Conservation (phyloP, 2,113 vertebrate genomes). For the Oryctolagus cuniculus region DNA sequence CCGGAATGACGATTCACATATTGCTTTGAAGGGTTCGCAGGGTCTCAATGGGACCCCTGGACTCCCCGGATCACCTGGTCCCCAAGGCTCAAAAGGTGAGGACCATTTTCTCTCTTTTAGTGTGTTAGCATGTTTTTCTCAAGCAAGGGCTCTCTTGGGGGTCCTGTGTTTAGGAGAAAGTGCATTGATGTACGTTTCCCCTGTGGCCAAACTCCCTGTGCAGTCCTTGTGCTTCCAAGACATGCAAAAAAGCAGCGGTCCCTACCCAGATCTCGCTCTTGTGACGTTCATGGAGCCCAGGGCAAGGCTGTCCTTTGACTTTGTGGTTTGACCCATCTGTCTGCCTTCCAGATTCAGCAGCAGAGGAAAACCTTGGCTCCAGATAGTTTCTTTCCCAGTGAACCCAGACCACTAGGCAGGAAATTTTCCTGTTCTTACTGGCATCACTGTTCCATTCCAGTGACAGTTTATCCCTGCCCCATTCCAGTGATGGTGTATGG, state of each 20-base stretch:
- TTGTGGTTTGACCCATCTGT: not conserved
- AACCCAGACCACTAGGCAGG: not conserved
- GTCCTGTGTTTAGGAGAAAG: conserved; percentile 18
- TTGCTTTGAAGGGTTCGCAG: conserved; percentile 91
- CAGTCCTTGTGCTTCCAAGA: conserved; percentile 34
- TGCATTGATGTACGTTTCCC: conserved; percentile 38
- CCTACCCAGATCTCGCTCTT: not conserved
- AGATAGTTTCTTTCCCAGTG: not conserved
- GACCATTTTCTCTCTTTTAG: not conserved
- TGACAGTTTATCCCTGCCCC: not conserved
- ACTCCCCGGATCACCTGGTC: conserved; percentile 88
- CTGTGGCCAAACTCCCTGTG: not conserved
- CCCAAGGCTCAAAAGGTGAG: conserved; percentile 93
- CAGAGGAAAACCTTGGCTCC: not conserved
- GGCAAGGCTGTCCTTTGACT: not conserved
- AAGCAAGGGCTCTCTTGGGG: conserved; percentile 3
- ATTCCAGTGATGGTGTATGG: conserved; percentile 17
- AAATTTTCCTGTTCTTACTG: not conserved
- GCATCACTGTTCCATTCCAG: conserved; percentile 25
- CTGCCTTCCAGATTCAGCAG: conserved; percentile 36
- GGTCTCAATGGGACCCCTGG: conserved; percentile 89
- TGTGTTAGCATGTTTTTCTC: not conserved
- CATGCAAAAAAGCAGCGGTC: not conserved
- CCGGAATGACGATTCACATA: conserved; percentile 50
- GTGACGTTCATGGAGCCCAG: not conserved